Evolutionary conservation across 2,113 vertebrate genomes (phyloP), one percentile per base, ranked within the genome.

Genomic region (Prinia subflava): DNA sequence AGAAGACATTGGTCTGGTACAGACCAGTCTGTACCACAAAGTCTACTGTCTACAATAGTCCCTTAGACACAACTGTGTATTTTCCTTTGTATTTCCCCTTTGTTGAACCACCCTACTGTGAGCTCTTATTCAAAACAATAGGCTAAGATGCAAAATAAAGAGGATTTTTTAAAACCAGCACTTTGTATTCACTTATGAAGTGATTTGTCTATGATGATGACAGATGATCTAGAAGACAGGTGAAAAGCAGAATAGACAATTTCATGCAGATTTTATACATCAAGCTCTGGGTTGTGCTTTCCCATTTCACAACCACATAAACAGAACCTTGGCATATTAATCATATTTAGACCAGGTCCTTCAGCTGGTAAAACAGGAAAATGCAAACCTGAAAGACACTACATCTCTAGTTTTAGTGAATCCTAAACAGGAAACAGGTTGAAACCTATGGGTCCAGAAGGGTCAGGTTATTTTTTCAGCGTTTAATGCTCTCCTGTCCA

Each of bases 51-150:
- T 63, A 28, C 10, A 59, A 25, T 41, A 30, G 13, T 49, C 52
- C 13, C 12, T 62, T 6, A 28, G 10, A n/a, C 16, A 73, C 1
- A 2, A 52, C 31, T 71, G 20, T 0, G 0, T 13, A 50, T 57
- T 52, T 90, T 63, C 28, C 28, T 59, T 82, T 63, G 28, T 23
- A 11, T 14, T 60, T 30, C 41, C 20, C 17, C 31, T 77, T 39
- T 49, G 25, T 20, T 69, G n/a, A 69, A 87, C 12, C 15, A 56
- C 1, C 4, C 14, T 24, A 50, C 12, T 41, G 18, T 30, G 42
- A 90, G 7, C 3, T 71, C 41, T 77, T 57, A 46, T 8, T n/a
- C 1, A 0, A 33, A 83, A 78, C 21, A 73, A 50, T 3, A 56
- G 10, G 16, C 17, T 78, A 52, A 0, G 3, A 65, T 25, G 41